Percentiles rank a stretch among this genome's conserved stretches.
phyloP scores from a whole-genome alignment of 30 jellyfish, hydroid and myxozoan species.

The Chrysaora quinquecirrha region DNA sequence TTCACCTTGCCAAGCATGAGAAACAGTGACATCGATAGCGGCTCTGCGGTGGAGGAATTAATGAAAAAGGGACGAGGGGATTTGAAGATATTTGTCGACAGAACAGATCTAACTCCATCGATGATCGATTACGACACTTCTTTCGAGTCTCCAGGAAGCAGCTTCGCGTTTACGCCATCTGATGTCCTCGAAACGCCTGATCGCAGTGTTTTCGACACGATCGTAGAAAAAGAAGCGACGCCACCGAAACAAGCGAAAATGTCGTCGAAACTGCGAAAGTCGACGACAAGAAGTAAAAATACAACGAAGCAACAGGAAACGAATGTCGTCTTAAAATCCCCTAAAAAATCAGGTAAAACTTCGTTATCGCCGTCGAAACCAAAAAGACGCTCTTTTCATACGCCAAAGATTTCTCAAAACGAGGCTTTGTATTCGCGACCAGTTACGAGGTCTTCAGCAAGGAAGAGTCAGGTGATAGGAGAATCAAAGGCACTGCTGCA shows the following conservation, averaged over 20 bases:
- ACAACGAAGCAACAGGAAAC: too few species aligned
- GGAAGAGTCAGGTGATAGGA: constrained; percentile 18
- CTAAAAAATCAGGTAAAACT: background rate
- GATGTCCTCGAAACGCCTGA: constrained; percentile 2
- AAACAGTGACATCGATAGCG: constrained; percentile 5
- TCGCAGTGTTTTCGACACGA: background rate
- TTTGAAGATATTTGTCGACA: constrained; percentile 30
- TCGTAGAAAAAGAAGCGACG: constrained; percentile 37
- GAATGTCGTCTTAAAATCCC: background rate
- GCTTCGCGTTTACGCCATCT: constrained; percentile 37
- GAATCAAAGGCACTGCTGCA: constrained; percentile 14
- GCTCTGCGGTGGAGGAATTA: constrained; percentile 33
- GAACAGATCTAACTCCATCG: constrained; percentile 15
- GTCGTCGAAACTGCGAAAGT: constrained; percentile 9
- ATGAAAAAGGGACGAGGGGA: constrained; percentile 16
- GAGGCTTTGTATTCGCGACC: background rate
- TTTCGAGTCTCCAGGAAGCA: constrained; percentile 52
- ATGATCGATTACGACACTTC: constrained; percentile 45
- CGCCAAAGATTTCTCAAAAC: constrained; percentile 15
- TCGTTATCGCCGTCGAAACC: constrained; percentile 18
- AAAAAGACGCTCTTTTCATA: constrained; percentile 38
- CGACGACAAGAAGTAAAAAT: background rate
- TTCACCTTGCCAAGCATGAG: constrained; percentile 3
- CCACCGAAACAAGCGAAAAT: constrained; percentile 62
- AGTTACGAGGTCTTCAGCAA: constrained; percentile 33